Percentiles rank a stretch among this genome's conserved stretches.
Evolutionary conservation across 2,113 vertebrate species (phyloP).

Genomic region (Cardinalis cardinalis): DNA sequence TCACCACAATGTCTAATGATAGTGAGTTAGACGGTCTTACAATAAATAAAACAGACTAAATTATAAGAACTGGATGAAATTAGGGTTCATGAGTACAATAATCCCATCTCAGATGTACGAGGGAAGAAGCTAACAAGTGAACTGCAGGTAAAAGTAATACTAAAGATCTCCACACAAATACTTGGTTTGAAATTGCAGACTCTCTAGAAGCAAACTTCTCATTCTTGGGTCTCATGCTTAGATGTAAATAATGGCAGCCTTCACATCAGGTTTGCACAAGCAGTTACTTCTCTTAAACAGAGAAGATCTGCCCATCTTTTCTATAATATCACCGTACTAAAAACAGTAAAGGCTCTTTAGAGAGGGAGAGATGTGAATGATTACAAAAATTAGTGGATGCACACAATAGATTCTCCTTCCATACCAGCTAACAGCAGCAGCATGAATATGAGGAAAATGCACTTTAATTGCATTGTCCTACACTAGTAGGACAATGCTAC

Average conservation of each 20-base stretch:
- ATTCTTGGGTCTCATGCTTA: slow-evolving; percentile 20
- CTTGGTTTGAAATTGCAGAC: neutral
- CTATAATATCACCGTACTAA: neutral
- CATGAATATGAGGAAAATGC: neutral
- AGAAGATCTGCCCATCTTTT: neutral
- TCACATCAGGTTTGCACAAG: neutral
- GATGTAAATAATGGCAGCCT: neutral
- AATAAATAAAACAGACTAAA: neutral
- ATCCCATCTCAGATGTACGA: neutral
- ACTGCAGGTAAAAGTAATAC: neutral
- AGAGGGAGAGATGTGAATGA: neutral
- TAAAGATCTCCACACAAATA: neutral
- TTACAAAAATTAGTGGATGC: neutral
- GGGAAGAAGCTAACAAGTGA: neutral
- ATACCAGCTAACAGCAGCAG: slow-evolving; percentile 29
- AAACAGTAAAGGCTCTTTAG: neutral
- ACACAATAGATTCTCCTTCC: neutral
- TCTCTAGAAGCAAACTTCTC: neutral
- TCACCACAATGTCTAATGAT: neutral
- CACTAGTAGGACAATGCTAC: neutral
- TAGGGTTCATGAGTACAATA: neutral
- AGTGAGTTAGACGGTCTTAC: neutral
- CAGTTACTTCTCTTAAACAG: neutral
- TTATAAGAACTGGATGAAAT: neutral
- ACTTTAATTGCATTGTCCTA: neutral